Conservation (phyloP, 2,888 invertebrate species). For the Drosophila kuntzei region DNA sequence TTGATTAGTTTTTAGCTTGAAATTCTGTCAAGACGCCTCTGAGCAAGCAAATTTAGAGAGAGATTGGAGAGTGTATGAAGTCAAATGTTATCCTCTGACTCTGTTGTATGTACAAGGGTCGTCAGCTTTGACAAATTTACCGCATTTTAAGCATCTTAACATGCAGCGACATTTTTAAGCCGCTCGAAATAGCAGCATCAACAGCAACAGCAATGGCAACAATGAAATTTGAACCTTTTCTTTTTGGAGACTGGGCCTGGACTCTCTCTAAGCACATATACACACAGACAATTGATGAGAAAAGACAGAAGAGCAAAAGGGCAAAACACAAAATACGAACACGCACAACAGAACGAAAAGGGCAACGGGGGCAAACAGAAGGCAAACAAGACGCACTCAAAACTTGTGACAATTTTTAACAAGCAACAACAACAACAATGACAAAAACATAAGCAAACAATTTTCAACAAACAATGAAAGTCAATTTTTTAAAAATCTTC, state of each 20-base stretch:
- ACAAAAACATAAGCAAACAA: slow-evolving; percentile 56
- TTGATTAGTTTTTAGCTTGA: background rate
- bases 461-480: slow-evolving; percentile 64
- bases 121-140: slow-evolving; percentile 54
- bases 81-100: slow-evolving; percentile 38
- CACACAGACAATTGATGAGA: slow-evolving; percentile 40
- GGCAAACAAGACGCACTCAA: slow-evolving; percentile 46
- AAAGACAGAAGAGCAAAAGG: slow-evolving; percentile 13
- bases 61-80: background rate
- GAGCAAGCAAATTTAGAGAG: background rate
- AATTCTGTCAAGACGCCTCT: background rate
- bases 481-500: slow-evolving; percentile 37
- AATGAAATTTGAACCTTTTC: slow-evolving; percentile 57
- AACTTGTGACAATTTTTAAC: slow-evolving; percentile 56
- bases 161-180: slow-evolving; percentile 57
- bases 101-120: slow-evolving; percentile 18
- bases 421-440: slow-evolving; percentile 29
- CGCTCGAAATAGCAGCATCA: slow-evolving; percentile 39
- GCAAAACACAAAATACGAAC: background rate
- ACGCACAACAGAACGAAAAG: slow-evolving; percentile 20
- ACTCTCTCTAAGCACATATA: slow-evolving; percentile 12
- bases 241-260: background rate
- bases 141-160: slow-evolving; percentile 57
- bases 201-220: slow-evolving; percentile 29
- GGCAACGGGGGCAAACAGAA: slow-evolving; percentile 18